Percentiles rank a stretch among this genome's conserved stretches.
These are phyloP conservation scores for Chalcis sispes DNA, from an alignment of 2,888 invertebrate species.

Conservation along the genomic window DNA sequence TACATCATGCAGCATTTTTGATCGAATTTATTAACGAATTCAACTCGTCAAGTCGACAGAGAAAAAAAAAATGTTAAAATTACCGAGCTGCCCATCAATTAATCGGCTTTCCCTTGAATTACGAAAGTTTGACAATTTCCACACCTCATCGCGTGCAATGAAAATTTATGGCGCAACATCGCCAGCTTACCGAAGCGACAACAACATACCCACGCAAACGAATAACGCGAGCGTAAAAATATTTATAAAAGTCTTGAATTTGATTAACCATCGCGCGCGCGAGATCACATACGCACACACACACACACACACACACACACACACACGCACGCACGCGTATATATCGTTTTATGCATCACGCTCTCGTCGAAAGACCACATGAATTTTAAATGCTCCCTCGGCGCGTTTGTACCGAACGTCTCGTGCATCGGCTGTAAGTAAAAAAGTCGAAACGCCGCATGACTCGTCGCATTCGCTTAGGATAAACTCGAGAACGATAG, in stretches of 20 bases:
- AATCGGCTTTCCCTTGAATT: conserved; percentile 7
- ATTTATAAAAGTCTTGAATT: conserved; percentile 47
- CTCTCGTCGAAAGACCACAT: background rate
- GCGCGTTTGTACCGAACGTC: background rate
- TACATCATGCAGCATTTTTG: background rate
- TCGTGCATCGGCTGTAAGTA: background rate
- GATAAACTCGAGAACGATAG: too few species aligned
- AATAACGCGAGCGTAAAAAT: conserved; percentile 16
- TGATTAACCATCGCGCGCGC: conserved; percentile 25
- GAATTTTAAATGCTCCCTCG: conserved; percentile 32
- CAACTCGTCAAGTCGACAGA: background rate
- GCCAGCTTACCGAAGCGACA: background rate
- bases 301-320: too few species aligned
- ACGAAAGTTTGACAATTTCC: conserved; percentile 42
- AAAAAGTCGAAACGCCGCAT: conserved; percentile 21
- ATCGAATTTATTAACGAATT: conserved; percentile 20
- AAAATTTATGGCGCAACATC: conserved; percentile 27
- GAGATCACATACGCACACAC: too few species aligned
- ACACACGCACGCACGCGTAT: too few species aligned
- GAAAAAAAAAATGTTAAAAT: conserved; percentile 13
- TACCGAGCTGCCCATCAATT: conserved; percentile 44
- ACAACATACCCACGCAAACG: background rate
- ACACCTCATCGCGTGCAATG: conserved; percentile 2
- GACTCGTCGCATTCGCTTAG: too few species aligned
- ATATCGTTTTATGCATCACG: conserved; percentile 4